Conservation (phyloP, 92 coral and sea anemone genomes). For the Phenganax subtilis region DNA sequence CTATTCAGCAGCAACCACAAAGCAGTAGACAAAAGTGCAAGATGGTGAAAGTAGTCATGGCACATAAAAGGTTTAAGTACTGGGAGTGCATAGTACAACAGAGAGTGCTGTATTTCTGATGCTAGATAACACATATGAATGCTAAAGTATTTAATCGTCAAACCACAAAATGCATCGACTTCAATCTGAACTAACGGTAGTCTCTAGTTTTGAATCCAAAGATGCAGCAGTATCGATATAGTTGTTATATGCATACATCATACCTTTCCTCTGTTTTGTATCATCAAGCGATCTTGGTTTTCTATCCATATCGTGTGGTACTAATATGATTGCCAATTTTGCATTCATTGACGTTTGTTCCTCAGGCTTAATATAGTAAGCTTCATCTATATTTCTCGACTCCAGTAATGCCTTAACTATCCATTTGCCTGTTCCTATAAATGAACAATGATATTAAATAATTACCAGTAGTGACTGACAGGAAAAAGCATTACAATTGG, state of each 20-base stretch:
- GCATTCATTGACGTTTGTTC: constrained; percentile 41
- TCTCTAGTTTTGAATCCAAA: not conserved
- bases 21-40: constrained; percentile 50
- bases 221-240: not conserved
- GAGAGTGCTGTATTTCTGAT: constrained; percentile 55
- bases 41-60: constrained; percentile 45
- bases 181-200: not conserved
- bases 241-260: not conserved
- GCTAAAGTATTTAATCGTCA: not conserved
- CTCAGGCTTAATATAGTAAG: constrained; percentile 41
- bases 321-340: constrained; percentile 31
- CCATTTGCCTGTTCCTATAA: constrained; percentile 31
- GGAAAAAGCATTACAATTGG: not conserved
- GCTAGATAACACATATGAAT: constrained; percentile 27
- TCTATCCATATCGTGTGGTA: constrained; percentile 59
- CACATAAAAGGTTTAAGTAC: constrained; percentile 40
- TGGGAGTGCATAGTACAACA: constrained; percentile 53
- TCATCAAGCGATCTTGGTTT: constrained; percentile 52
- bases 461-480: constrained; percentile 37
- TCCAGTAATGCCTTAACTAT: not conserved
- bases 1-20: constrained; percentile 50
- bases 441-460: constrained; percentile 34
- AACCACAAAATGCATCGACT: not conserved
- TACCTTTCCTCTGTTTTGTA: constrained; percentile 55
- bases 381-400: not conserved